Conservation (phyloP, 2,113 vertebrate genomes). For the Cnemophilus loriae region DNA sequence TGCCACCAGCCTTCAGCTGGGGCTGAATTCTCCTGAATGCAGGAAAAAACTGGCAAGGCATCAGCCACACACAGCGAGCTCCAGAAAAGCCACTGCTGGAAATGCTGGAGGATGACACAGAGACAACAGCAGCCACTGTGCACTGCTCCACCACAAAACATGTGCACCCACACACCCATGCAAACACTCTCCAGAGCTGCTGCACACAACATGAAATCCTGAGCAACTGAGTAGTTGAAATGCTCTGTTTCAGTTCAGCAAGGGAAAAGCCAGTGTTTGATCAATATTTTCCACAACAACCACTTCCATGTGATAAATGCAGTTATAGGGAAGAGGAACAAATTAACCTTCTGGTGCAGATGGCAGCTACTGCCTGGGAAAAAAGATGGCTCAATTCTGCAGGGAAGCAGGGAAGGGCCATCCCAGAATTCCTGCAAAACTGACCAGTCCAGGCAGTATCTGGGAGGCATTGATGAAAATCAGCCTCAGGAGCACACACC, state of each 20-base stretch:
- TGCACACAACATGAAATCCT: background rate
- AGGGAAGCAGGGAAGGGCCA: background rate
- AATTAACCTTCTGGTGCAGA: constrained; percentile 72
- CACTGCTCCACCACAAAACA: background rate
- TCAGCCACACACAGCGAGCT: background rate
- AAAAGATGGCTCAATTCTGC: constrained; percentile 74
- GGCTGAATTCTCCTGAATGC: too few relatives aligned
- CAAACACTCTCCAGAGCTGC: background rate
- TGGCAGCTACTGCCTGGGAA: constrained; percentile 66
- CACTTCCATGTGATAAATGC: constrained; percentile 77
- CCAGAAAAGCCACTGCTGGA: background rate
- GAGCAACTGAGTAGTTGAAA: constrained; percentile 34
- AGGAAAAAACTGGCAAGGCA: background rate
- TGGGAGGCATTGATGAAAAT: background rate
- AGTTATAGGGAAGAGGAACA: constrained; percentile 65
- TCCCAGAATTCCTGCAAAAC: background rate
- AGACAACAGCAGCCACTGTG: background rate
- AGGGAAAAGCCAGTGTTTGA: constrained; percentile 67
- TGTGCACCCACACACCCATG: rapidly evolving
- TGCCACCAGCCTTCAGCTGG: rapidly evolving
- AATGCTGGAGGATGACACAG: background rate
- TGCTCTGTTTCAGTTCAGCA: constrained; percentile 62
- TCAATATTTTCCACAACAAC: constrained; percentile 77
- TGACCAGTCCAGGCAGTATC: background rate
- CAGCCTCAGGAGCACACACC: background rate